These are phyloP conservation scores for Chaenocephalus aceratus DNA, from an alignment of 2,113 vertebrate genomes.

Conservation along the genomic window DNA sequence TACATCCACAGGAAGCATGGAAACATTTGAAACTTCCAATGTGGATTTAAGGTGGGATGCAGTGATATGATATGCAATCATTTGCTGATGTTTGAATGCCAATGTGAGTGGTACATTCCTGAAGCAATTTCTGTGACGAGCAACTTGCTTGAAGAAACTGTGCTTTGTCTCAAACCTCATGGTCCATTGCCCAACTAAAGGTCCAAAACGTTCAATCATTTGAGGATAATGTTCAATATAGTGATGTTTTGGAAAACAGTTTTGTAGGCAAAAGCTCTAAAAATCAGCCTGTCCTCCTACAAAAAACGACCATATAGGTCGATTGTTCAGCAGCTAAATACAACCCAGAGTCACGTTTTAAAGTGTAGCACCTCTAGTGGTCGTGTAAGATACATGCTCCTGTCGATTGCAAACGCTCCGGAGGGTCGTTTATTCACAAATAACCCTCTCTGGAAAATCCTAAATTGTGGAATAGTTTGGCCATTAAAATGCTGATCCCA, in stretches of 20 bases:
- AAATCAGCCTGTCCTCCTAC: too few relatives aligned
- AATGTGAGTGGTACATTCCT: constrained; percentile 1
- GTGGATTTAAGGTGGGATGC: neutral
- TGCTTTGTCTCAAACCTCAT: neutral
- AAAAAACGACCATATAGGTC: too few relatives aligned
- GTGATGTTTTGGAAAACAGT: neutral
- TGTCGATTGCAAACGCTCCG: too few relatives aligned
- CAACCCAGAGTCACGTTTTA: too few relatives aligned
- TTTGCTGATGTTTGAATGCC: neutral
- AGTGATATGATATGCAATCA: constrained; percentile 5
- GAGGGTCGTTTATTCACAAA: too few relatives aligned
- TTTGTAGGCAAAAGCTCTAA: neutral
- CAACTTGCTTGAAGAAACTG: constrained; percentile 6
- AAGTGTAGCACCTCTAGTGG: too few relatives aligned
- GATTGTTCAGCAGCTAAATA: too few relatives aligned
- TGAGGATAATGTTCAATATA: neutral
- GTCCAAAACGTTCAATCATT: constrained; percentile 6
- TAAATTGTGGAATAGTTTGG: too few relatives aligned
- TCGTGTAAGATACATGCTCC: too few relatives aligned
- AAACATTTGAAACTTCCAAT: neutral
- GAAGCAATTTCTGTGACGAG: neutral
- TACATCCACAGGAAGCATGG: neutral
- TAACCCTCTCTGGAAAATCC: too few relatives aligned
- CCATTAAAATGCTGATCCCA: too few relatives aligned
- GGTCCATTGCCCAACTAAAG: neutral